These are phyloP conservation scores for Clarias batrachus DNA, from an alignment of 2,113 vertebrate genomes.

Conservation along the genomic window DNA sequence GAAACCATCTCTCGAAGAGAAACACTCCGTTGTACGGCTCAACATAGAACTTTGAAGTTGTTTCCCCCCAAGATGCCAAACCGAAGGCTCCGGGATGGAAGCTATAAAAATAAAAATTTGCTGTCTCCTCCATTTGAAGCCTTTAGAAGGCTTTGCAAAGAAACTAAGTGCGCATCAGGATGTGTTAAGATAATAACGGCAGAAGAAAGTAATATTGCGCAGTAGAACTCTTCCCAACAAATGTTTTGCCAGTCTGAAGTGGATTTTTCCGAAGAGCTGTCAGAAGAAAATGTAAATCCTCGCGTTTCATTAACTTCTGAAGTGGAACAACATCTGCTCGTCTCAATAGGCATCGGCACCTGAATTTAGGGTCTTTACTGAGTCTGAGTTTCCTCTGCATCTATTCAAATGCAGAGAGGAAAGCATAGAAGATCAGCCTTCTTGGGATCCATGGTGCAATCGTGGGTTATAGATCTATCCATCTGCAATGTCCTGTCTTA, in stretches of 20 bases:
- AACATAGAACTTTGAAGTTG: too few species aligned
- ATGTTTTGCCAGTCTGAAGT: background rate
- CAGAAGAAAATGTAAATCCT: slow-evolving; percentile 2
- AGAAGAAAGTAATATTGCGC: background rate
- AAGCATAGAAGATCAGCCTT: background rate
- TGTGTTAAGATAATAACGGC: background rate
- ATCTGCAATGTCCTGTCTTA: background rate
- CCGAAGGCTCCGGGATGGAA: background rate
- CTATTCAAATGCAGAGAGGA: background rate
- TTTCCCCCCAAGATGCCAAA: background rate
- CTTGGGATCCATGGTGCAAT: background rate
- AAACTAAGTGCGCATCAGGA: background rate
- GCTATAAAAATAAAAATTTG: background rate
- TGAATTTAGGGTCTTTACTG: too few species aligned
- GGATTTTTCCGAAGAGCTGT: background rate
- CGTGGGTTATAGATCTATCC: background rate
- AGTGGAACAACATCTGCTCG: slow-evolving; percentile 1
- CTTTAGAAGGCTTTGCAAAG: background rate
- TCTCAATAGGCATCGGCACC: background rate
- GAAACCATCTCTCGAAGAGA: background rate
- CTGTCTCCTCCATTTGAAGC: background rate
- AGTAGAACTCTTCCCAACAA: background rate
- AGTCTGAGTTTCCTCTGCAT: background rate
- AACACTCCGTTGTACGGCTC: background rate
- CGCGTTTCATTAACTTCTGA: slow-evolving; percentile 1